phyloP scores from a whole-genome alignment of 2,888 invertebrate species.

The Coremacera marginata region DNA sequence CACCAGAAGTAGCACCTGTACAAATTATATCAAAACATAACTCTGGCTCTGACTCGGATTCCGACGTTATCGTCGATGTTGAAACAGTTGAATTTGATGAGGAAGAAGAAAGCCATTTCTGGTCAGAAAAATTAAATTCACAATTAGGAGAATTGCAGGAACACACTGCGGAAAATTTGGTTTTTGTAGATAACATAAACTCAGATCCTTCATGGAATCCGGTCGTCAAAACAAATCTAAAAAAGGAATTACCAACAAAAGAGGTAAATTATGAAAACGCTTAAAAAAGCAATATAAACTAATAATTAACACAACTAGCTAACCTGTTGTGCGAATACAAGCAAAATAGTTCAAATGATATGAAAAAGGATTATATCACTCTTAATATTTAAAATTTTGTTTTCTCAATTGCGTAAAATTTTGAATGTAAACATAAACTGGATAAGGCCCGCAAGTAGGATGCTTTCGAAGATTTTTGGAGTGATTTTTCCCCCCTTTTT shows the following conservation, averaged over 20 bases:
- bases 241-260: conserved; percentile 49
- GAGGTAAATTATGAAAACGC: conserved; percentile 55
- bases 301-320: not conserved
- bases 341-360: too few relatives aligned
- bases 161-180: conserved; percentile 47
- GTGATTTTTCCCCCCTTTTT: too few relatives aligned
- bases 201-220: conserved; percentile 67
- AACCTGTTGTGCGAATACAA: not conserved
- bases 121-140: conserved; percentile 35
- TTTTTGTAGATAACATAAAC: conserved; percentile 62
- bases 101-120: conserved; percentile 42
- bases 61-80: conserved; percentile 67
- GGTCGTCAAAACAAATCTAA: conserved; percentile 42
- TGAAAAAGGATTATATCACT: too few relatives aligned
- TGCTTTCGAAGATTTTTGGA: too few relatives aligned
- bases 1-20: conserved; percentile 16
- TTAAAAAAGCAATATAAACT: not conserved
- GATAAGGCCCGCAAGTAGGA: too few relatives aligned
- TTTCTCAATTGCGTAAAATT: too few relatives aligned
- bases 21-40: conserved; percentile 45
- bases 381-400: too few relatives aligned
- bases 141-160: not conserved
- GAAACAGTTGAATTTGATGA: conserved; percentile 66
- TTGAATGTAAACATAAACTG: too few relatives aligned
- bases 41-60: conserved; percentile 61